Evolutionary conservation across 2,113 vertebrate genomes (phyloP).

Genomic region (Mellivora capensis): DNA sequence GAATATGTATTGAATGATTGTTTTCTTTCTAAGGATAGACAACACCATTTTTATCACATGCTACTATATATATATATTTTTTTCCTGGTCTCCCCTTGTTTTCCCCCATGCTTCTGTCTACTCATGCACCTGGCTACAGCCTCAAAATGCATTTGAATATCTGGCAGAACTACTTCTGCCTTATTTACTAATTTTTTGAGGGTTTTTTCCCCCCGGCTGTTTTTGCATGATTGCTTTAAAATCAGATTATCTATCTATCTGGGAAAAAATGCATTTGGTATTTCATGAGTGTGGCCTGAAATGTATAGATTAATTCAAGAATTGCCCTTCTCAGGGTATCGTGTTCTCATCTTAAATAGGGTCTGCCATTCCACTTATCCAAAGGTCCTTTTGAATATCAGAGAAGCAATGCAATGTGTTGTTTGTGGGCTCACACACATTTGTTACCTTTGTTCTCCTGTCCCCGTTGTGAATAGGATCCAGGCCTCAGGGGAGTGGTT

Average conservation of each 20-base stretch:
- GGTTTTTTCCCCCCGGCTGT: neutral
- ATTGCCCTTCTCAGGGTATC: neutral
- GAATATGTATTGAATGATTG: neutral
- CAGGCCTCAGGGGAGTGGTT: neutral
- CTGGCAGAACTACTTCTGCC: neutral
- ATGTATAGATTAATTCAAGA: neutral
- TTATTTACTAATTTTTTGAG: neutral
- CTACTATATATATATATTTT: too few relatives aligned
- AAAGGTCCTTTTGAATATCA: neutral
- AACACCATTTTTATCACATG: neutral
- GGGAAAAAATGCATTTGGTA: neutral
- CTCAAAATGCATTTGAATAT: neutral
- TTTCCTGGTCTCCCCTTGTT: neutral
- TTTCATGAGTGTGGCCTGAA: neutral
- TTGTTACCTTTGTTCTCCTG: neutral
- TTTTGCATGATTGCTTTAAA: neutral
- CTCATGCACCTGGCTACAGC: accelerated
- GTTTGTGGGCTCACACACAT: accelerated
- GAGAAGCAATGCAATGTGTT: neutral
- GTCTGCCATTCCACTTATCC: neutral
- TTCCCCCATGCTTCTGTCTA: neutral
- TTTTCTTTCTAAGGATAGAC: neutral
- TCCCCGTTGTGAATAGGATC: neutral
- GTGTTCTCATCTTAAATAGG: neutral
- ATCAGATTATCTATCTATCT: neutral